Evolutionary conservation across 2,888 invertebrate genomes (phyloP).

Genomic region (Eupithecia dodoneata): DNA sequence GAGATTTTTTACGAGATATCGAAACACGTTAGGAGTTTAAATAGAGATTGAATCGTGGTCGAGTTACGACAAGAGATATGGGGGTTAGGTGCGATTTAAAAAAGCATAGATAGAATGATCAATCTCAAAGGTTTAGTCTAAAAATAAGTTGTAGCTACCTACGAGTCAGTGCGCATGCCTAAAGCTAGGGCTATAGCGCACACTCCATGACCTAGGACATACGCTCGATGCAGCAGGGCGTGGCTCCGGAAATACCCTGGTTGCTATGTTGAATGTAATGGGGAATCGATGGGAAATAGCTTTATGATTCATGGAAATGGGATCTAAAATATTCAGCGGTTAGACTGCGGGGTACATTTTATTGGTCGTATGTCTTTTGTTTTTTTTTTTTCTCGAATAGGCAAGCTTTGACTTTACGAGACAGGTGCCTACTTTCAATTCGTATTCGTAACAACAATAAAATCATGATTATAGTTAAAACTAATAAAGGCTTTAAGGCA

Average conservation of each 20-base stretch:
- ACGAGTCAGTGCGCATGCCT: constrained; percentile 13
- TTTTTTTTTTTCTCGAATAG: background rate
- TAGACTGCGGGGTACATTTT: background rate
- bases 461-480: background rate
- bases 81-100: background rate
- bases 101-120: background rate
- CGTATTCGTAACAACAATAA: background rate
- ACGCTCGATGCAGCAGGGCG: constrained; percentile 31
- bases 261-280: background rate
- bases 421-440: background rate
- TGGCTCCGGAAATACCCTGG: constrained; percentile 19
- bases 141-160: background rate
- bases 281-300: background rate
- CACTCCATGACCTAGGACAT: constrained; percentile 49
- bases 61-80: no score
- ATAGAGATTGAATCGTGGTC: no score
- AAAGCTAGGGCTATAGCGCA: constrained; percentile 45
- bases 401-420: background rate
- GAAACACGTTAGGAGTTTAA: no score
- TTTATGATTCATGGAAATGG: background rate
- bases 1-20: no score
- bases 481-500: no score
- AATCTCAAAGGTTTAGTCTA: background rate
- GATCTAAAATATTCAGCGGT: background rate
- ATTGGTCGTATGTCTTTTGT: background rate